Base-by-base conservation (phyloP, 1,140 invertebrate species). In the Nymphalis io region DNA sequence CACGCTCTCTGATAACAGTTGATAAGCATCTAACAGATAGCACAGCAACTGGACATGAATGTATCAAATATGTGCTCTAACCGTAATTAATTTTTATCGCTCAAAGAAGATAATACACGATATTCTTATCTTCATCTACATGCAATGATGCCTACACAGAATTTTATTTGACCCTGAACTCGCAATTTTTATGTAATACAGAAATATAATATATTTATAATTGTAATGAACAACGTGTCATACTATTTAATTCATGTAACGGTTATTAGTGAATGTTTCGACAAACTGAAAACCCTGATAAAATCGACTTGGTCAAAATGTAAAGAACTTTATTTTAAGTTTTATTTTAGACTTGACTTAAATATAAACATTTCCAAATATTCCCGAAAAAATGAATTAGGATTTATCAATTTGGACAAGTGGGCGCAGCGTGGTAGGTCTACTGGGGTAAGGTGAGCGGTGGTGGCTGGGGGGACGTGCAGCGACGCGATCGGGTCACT, bases 1-100 rank as follows among this genome's bases (percentile, higher is more conserved):
- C 88, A 88, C 86, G 88, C 76, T 77, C 75, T 59, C 65, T 78
- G 83, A 89, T 87, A 85, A 75, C 61, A 38, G 61, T 23, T 82
- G 88, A 90, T 90, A 85, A 82, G 63, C 68, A 88, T 88, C 84
- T 82, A 68, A 57, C 55, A 83, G 85, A 88, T 88, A 90, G 65
- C 77, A 73, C 74, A 79, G 64, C 69, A 51, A 76, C 69, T 78
- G 73, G 71, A 75, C 78, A 68, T 70, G 62, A 68, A 65, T 60
- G 65, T 72, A 73, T 42, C 38, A 53, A 20, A 66, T 72, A 74
- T 82, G 75, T 80, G 77, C 75, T 76, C 68, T 76, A 80, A 78
- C 48, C 69, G 64, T 65, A 78, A 76, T 74, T 42, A 58, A 65
- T 70, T 67, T 68, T 76, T 81, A 83, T 86, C 80, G 51, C 67